Conservation (phyloP, 2,113 vertebrate species). For the Orientallactaga bullata region DNA sequence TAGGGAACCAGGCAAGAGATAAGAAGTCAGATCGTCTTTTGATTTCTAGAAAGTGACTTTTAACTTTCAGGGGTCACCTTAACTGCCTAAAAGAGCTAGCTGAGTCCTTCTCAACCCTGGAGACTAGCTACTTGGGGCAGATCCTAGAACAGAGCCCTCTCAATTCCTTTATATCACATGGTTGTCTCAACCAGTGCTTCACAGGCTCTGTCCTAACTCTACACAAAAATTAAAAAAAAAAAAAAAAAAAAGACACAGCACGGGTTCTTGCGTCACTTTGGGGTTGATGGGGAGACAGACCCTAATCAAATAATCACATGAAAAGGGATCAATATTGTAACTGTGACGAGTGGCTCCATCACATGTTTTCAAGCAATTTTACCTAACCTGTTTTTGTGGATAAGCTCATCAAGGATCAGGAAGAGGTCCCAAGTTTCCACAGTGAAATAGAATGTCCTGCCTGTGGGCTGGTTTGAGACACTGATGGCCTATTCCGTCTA, state of each 20-base stretch:
- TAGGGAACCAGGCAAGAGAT: no score
- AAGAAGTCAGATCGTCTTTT: no score
- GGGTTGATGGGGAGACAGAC: background rate
- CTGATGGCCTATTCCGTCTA: background rate
- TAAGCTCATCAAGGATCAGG: background rate
- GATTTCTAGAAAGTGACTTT: no score
- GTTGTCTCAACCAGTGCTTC: background rate
- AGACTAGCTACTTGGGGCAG: background rate
- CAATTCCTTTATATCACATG: background rate
- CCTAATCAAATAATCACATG: background rate
- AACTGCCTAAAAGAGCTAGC: no score
- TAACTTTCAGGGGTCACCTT: no score
- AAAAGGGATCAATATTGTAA: conserved; percentile 12
- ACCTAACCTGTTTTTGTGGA: background rate
- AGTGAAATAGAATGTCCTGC: background rate
- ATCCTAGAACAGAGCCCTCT: background rate
- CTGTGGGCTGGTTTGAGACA: background rate
- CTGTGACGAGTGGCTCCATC: background rate
- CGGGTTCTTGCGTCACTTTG: background rate
- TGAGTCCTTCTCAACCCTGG: no score
- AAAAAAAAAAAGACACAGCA: background rate
- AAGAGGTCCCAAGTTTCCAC: conserved; percentile 11
- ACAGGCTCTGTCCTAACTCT: background rate
- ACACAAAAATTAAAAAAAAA: background rate
- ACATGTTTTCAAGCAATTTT: background rate